phyloP scores from a whole-genome alignment of 2,888 invertebrate species.

The Nemoura dubitans region DNA sequence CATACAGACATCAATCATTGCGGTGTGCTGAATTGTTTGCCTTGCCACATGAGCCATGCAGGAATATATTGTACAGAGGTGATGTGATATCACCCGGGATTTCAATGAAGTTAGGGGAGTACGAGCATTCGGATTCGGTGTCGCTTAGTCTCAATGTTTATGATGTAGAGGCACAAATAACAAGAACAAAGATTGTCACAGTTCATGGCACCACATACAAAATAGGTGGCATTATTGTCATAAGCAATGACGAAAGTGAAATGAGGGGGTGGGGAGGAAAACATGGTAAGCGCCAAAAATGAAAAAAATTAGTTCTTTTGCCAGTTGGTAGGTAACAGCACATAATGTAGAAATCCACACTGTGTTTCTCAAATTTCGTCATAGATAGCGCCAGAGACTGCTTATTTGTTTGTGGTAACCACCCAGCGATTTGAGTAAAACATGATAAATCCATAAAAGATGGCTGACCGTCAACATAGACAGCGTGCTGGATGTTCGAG shows the following conservation, averaged over 20 bases:
- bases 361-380: too few relatives aligned
- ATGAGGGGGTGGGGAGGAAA: slow-evolving; percentile 1
- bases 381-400: too few relatives aligned
- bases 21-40: slow-evolving; percentile 44
- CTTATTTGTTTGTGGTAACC: too few relatives aligned
- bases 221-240: slow-evolving; percentile 4
- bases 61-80: slow-evolving; percentile 47
- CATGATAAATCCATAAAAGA: too few relatives aligned
- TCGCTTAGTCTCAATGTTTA: too few relatives aligned
- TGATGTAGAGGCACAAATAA: too few relatives aligned
- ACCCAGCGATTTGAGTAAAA: too few relatives aligned
- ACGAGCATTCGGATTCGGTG: neutral
- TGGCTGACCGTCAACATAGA: too few relatives aligned
- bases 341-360: too few relatives aligned
- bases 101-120: slow-evolving; percentile 17
- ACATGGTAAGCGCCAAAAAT: slow-evolving; percentile 9
- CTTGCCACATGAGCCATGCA: slow-evolving; percentile 36
- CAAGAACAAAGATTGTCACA: neutral
- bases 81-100: slow-evolving; percentile 39
- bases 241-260: neutral
- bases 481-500: too few relatives aligned
- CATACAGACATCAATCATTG: slow-evolving; percentile 50
- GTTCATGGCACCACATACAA: slow-evolving; percentile 30
- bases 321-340: neutral
- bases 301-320: neutral